A percentile compares a stretch with the other conserved stretches of the same genome.
phyloP scores from a whole-genome alignment of 2,113 vertebrate genomes.

The Ursus arctos region DNA sequence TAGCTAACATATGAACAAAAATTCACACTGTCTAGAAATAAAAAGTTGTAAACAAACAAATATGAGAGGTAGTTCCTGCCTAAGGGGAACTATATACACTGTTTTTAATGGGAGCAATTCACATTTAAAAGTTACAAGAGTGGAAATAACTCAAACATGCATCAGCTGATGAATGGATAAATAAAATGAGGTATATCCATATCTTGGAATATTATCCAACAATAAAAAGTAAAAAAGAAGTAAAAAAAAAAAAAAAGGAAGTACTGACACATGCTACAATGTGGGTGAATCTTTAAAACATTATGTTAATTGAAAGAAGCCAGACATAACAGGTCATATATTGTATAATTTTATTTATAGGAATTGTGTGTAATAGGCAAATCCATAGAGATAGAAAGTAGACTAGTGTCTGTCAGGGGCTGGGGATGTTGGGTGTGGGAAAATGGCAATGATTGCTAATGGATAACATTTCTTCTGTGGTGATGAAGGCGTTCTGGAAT shows the following conservation, averaged over 20 bases:
- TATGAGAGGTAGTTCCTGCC: not conserved
- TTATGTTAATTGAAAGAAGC: not conserved
- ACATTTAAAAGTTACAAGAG: not conserved
- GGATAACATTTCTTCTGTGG: not conserved
- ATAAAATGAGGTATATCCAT: not conserved
- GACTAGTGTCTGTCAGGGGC: not conserved
- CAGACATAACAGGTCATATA: not conserved
- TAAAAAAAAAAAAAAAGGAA: slow-evolving; percentile 13
- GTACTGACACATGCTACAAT: not conserved
- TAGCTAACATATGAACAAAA: not conserved
- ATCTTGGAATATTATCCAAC: not conserved
- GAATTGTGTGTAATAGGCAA: not conserved
- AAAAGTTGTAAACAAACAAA: not conserved
- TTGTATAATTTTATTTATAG: not conserved
- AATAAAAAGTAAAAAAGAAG: slow-evolving; percentile 11
- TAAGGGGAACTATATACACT: not conserved
- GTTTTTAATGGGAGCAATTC: not conserved
- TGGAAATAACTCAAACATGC: not conserved
- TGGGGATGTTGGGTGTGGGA: not conserved
- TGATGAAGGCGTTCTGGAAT: not conserved
- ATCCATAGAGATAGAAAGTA: not conserved
- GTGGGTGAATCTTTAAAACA: not conserved
- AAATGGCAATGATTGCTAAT: not conserved
- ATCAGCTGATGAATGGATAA: not conserved
- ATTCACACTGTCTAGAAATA: not conserved